Evolutionary conservation across 2,113 vertebrate species (phyloP), one percentile per base, ranked within the genome.

Genomic region (Periophthalmodon schlosseri): DNA sequence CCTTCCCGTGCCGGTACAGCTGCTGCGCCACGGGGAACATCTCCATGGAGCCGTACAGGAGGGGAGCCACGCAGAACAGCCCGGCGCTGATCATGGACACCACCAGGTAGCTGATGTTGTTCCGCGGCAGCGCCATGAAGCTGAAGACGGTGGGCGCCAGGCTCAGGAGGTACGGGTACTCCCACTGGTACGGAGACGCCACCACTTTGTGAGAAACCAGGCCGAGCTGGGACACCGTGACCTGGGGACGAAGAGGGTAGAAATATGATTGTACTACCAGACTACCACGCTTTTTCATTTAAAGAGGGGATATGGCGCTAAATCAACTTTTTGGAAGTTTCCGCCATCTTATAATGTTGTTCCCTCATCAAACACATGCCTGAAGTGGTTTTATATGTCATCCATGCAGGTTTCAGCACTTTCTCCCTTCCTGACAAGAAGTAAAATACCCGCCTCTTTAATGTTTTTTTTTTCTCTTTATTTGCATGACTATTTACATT

Each of bases 101-200:
- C 21, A 98, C 98, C 91, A 99, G 84, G 91, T 99, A 98, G 91
- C 98, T 97, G 86, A 97, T 97, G 93, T 98, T 99, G 94, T 99
- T 99, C 6, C 95, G 95, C 0, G 97, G 98, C 56, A 98, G 91
- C 9, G 98, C 96, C 87, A 96, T 82, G 56, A 98, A 95, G 85
- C 96, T 96, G 63, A 97, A 93, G 54, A 94, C 72, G 0, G 96
- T 95, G 3, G 98, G 98, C 33, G 95, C 72, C 64, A 97, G 89
- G 88, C 98, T 99, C 65, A 99, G 93, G 33, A 99, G 90, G 87
- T 99, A 99, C 0, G 95, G 96, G 86, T 98, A 99, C 84, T 99
- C 96, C 98, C 98, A 99, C 84, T 97, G 95, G 90, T 98, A 98
- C 0, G 98, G 98, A 81, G 96, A 93, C 66, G 97, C 96, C 76